Base-by-base conservation (phyloP, 2,797 vertebrate genomes). In the Propithecus deckenii region DNA sequence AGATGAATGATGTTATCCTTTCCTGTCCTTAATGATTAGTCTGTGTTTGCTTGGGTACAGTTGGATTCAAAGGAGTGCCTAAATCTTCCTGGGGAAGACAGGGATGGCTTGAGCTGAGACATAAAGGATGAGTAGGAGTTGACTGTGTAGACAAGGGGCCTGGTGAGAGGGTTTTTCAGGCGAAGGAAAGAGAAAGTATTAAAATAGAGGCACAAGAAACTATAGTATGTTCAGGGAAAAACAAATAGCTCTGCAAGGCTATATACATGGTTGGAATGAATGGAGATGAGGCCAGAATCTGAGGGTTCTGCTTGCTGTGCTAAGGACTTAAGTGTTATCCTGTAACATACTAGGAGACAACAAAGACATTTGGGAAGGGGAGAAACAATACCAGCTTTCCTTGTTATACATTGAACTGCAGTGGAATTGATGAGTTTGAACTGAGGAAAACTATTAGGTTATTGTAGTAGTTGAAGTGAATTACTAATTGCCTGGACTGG, bases 1-100 rank as follows among this genome's bases (percentile, higher is more conserved):
- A 96, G 79, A 93, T 95, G 86, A 97, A 93, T 63, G 57, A 83
- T 89, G n/a, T 32, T 86, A 81, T 86, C 41, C 67, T 90, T 97
- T 87, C 17, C 80, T 95, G 22, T 93, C 79, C 46, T 92, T 93
- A 93, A 84, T 85, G 74, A 94, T 81, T 92, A 91, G 52, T 84
- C 71, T 84, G 13, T 87, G 65, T 96, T 95, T 94, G 69, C 25
- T 89, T 97, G 59, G 35, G n/a, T 91, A 84, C 52, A 28, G 4
- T 57, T 91, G 89, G 85, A 89, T 81, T 94, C 89, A 89, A 71
- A 86, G 46, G 57, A 59, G 28, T 48, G 20, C 48, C 69, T 95
- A 83, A 83, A 88, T 90, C 67, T 95, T 95, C 61, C 74, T 83
- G 30, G 30, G 41, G 46, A 96, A 89, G 63, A 91, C 28, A 59